phyloP scores from a whole-genome alignment of 1,140 invertebrate species.

The Neodiprion pinetum region DNA sequence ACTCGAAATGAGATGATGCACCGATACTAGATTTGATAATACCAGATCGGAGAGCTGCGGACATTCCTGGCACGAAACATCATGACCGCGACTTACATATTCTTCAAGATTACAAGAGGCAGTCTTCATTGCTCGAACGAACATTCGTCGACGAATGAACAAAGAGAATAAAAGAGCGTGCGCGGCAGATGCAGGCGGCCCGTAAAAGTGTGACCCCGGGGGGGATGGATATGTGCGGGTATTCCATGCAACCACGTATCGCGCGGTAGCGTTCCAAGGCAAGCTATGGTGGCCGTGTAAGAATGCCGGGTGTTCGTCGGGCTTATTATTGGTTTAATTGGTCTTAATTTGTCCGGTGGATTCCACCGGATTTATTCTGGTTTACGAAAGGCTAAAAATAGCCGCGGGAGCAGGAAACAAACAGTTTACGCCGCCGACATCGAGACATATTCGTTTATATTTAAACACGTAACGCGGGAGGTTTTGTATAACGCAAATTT shows the following conservation, averaged over 20 bases:
- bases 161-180: background rate
- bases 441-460: background rate
- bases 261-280: too few relatives aligned
- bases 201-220: background rate
- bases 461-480: background rate
- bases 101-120: too few relatives aligned
- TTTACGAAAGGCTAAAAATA: conserved; percentile 41
- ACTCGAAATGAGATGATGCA: too few relatives aligned
- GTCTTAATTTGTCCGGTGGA: conserved; percentile 44
- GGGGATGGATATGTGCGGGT: too few relatives aligned
- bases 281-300: background rate
- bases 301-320: background rate
- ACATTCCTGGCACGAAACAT: too few relatives aligned
- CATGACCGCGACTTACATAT: too few relatives aligned
- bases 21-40: too few relatives aligned
- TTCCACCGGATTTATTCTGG: conserved; percentile 47
- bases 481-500: background rate
- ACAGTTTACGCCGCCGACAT: background rate
- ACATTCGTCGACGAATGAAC: too few relatives aligned
- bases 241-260: too few relatives aligned
- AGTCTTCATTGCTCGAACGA: too few relatives aligned
- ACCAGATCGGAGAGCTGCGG: too few relatives aligned
- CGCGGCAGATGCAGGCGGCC: background rate
- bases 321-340: conserved; percentile 40
- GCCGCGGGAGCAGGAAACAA: conserved; percentile 14